Percentiles rank a stretch among this genome's conserved stretches.
phyloP scores from a whole-genome alignment of 2,113 vertebrate genomes.

The Ameiurus melas region DNA sequence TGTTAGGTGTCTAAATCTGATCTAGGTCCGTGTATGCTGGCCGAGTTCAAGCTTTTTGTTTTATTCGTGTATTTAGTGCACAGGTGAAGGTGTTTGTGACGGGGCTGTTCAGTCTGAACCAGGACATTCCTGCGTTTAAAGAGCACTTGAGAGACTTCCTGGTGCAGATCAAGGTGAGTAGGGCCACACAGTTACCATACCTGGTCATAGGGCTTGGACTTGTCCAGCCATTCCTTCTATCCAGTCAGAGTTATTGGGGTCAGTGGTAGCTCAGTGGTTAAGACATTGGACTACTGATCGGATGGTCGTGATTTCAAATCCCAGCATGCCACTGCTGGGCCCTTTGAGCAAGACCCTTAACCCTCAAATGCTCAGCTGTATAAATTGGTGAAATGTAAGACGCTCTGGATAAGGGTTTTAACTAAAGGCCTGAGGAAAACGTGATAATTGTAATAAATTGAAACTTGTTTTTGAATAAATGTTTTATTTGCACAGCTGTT shows the following conservation, averaged over 20 bases:
- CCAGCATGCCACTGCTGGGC: too few species aligned
- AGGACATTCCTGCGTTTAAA: constrained; percentile 99
- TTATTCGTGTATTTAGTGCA: constrained; percentile 75
- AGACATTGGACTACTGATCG: too few species aligned
- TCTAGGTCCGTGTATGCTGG: not conserved
- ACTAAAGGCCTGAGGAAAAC: not conserved
- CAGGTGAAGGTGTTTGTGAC: constrained; percentile 99
- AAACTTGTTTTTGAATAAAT: not conserved
- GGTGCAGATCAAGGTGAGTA: constrained; percentile 94
- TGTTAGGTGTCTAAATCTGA: not conserved
- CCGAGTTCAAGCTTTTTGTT: not conserved
- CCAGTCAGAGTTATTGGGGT: not conserved
- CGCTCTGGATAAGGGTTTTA: too few species aligned
- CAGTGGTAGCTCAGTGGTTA: too few species aligned
- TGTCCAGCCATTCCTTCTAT: not conserved
- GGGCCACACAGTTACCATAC: not conserved
- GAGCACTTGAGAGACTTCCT: constrained; percentile 98
- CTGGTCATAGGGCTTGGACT: not conserved
- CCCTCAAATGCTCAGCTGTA: too few species aligned
- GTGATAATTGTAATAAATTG: not conserved
- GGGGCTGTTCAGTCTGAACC: constrained; percentile 98
- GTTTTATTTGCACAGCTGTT: not conserved
- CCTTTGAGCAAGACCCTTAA: too few species aligned
- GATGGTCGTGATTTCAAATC: too few species aligned
- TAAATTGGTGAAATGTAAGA: too few species aligned